These are phyloP conservation scores for Spodoptera exigua DNA, from an alignment of 2,888 invertebrate genomes.

Conservation along the genomic window DNA sequence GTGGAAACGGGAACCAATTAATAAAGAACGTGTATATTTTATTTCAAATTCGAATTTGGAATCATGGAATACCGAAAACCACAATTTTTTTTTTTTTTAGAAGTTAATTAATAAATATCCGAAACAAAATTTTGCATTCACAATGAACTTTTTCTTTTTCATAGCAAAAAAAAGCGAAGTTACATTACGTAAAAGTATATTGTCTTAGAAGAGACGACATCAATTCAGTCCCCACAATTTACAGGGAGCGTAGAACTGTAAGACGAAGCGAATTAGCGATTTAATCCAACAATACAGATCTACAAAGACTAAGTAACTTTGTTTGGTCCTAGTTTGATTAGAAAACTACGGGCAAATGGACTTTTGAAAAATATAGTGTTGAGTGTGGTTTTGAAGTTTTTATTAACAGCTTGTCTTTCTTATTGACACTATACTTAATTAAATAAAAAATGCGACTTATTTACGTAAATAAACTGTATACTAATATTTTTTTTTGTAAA, in stretches of 20 bases:
- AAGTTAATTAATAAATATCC: too few relatives aligned
- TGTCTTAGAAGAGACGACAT: conserved; percentile 5
- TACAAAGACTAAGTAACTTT: conserved; percentile 23
- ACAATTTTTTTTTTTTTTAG: too few relatives aligned
- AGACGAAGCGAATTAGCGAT: conserved; percentile 13
- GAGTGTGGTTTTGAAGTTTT: background rate
- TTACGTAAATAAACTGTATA: too few relatives aligned
- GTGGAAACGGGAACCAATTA: too few relatives aligned
- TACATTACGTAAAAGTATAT: conserved; percentile 14
- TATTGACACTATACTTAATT: too few relatives aligned
- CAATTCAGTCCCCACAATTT: conserved; percentile 21
- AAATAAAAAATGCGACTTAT: too few relatives aligned
- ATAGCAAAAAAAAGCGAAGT: background rate
- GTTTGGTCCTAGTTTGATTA: conserved; percentile 13
- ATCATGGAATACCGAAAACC: too few relatives aligned
- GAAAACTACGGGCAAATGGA: background rate
- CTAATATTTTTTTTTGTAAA: too few relatives aligned
- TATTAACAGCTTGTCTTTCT: too few relatives aligned
- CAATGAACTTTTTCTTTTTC: background rate
- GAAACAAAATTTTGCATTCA: background rate
- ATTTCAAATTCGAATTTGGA: too few relatives aligned
- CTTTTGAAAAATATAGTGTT: background rate
- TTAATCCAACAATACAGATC: conserved; percentile 36
- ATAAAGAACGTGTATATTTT: too few relatives aligned
- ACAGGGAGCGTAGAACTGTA: conserved; percentile 7